Evolutionary conservation across 2,113 vertebrate genomes (phyloP), one percentile per base, ranked within the genome.

Genomic region (Scophthalmus maximus): DNA sequence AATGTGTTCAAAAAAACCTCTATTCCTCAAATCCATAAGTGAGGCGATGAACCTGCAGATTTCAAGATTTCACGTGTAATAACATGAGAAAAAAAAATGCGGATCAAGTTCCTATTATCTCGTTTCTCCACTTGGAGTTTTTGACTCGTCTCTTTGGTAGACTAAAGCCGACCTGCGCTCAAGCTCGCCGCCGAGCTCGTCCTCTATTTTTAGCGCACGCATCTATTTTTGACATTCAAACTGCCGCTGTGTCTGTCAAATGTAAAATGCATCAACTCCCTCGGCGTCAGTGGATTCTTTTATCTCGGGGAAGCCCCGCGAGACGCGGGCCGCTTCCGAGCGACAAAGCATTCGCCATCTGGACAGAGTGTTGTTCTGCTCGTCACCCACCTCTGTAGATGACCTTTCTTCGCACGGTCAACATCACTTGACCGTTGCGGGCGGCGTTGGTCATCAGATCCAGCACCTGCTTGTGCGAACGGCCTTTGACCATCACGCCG

Each of bases 381-480:
- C 1, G 7, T 23, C n/a, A 3, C 85, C 68, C 91, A 98, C 97
- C 96, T 82, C 94, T 92, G 61, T 92, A 95, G 87, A 96, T 93
- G 82, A 98, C 93, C 91, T 97, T 98, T 59, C 93, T 95, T 40
- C 97, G 92, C 23, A 99, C 95, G 0, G 96, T 97, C 49, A 99
- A 78, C 79, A 98, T 88, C 52, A 99, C 97, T 38, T 98, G 96
- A 15, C 97, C 97, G 0, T 98, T 98, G 10, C 97, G 94, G 22
- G 97, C 97, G 0, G 97, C 98, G 0, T 96, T 95, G 8, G 97
- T 98, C 97, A 99, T 99, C 22, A 99, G 91, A 76, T 98, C 97
- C 86, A 99, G 78, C 58, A 99, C 98, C 73, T 98, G 96, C 68
- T 98, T 98, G 92, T 99, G 98, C 0, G 97, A 96, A 40, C 96